These are phyloP conservation scores for Achroia grisella DNA, from an alignment of 1,140 invertebrate species.

Conservation along the genomic window DNA sequence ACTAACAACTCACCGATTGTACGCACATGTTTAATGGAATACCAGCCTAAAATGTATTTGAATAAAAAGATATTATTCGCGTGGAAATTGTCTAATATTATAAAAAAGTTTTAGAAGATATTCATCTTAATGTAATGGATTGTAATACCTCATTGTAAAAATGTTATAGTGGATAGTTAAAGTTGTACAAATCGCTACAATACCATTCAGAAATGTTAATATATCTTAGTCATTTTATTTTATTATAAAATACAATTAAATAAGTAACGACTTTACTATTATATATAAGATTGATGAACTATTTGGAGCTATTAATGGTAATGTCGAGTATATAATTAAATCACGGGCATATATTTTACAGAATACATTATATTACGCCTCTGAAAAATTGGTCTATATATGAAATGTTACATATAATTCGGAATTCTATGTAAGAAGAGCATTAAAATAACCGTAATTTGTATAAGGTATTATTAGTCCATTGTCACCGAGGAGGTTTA, in stretches of 20 bases:
- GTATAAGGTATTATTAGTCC: conserved; percentile 30
- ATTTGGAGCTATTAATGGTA: conserved; percentile 41
- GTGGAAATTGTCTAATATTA: conserved; percentile 42
- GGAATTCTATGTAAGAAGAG: conserved; percentile 58
- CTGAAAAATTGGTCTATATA: conserved; percentile 54
- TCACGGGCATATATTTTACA: conserved; percentile 43
- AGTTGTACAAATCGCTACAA: conserved; percentile 12
- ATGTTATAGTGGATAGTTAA: conserved; percentile 9
- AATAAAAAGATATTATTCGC: conserved; percentile 30
- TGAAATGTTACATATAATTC: conserved; percentile 56
- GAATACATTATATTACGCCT: conserved; percentile 36
- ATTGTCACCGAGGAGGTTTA: conserved; percentile 53
- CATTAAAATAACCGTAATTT: conserved; percentile 36
- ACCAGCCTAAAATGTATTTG: not conserved
- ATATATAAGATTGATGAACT: conserved; percentile 31
- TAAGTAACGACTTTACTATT: conserved; percentile 7
- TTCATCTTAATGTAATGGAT: conserved; percentile 47
- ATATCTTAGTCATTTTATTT: conserved; percentile 11
- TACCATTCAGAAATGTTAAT: not conserved
- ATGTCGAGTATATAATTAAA: conserved; percentile 41
- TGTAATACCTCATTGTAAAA: conserved; percentile 43
- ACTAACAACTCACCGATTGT: no score
- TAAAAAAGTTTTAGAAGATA: conserved; percentile 32
- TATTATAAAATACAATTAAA: conserved; percentile 10
- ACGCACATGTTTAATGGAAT: no score